Conservation (phyloP, 35 echinoderm and acorn worm genomes). For the Lytechinus pictus region DNA sequence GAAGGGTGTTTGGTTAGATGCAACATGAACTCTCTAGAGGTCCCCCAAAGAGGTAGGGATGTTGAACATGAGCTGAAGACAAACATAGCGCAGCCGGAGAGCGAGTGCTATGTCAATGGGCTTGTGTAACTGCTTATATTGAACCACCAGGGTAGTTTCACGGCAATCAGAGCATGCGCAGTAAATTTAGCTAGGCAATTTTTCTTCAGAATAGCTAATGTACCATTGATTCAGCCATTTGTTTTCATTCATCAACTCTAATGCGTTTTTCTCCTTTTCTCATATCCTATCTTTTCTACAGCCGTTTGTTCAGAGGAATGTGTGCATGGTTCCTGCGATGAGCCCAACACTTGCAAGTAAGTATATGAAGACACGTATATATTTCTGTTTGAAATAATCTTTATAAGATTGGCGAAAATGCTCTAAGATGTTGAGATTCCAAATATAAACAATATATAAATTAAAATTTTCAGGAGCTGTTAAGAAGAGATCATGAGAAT, state of each 20-base stretch:
- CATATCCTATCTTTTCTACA: conserved; percentile 50
- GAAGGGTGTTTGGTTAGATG: conserved; percentile 28
- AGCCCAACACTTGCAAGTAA: conserved; percentile 68
- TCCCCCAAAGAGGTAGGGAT: not conserved
- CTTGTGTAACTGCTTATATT: conserved; percentile 42
- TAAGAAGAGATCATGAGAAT: not conserved
- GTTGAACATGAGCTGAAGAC: conserved; percentile 27
- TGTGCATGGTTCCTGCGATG: conserved; percentile 63
- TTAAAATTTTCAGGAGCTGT: not conserved
- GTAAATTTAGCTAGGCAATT: conserved; percentile 29
- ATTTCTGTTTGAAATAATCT: too few species aligned
- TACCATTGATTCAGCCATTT: conserved; percentile 48
- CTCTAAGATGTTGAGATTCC: too few species aligned
- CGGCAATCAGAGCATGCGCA: conserved; percentile 36
- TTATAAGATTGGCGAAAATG: too few species aligned
- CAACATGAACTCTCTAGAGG: conserved; percentile 2
- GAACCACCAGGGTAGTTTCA: conserved; percentile 43
- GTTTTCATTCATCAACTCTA: conserved; percentile 29
- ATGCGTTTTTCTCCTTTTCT: conserved; percentile 36
- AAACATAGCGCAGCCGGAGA: conserved; percentile 32
- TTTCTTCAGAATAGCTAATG: conserved; percentile 28
- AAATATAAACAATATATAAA: too few species aligned
- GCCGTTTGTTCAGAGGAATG: conserved; percentile 79
- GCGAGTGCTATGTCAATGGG: not conserved
- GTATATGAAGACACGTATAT: not conserved